Percentiles rank a stretch among this genome's conserved stretches.
These are phyloP conservation scores for Drosophila prostipennis DNA, from an alignment of 2,888 invertebrate genomes.

Conservation along the genomic window DNA sequence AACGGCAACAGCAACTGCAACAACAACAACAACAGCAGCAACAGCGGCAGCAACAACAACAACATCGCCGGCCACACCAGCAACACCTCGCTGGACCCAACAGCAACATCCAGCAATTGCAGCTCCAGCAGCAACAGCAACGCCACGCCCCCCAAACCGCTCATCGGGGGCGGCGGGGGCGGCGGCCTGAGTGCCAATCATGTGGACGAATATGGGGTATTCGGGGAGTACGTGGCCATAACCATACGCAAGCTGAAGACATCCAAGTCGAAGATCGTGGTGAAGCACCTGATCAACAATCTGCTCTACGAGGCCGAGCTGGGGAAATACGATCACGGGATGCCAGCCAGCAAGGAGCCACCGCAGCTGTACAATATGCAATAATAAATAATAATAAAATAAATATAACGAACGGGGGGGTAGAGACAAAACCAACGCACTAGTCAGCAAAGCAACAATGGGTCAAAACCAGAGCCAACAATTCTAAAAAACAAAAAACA, in stretches of 20 bases:
- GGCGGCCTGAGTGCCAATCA: constrained; percentile 47
- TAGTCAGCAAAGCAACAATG: constrained; percentile 51
- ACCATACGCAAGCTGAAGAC: constrained; percentile 83
- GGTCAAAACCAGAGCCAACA: constrained; percentile 42
- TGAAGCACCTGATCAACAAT: constrained; percentile 83
- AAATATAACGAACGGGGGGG: not conserved
- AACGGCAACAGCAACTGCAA: constrained; percentile 24
- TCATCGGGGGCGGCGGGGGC: constrained; percentile 25
- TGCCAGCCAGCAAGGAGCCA: constrained; percentile 81
- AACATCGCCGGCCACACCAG: constrained; percentile 8
- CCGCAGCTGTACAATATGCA: constrained; percentile 83
- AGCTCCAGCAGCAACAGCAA: constrained; percentile 30
- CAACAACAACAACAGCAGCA: not conserved
- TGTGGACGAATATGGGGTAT: constrained; percentile 82
- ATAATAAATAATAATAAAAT: too few relatives aligned
- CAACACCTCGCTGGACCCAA: constrained; percentile 28
- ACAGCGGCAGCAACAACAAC: constrained; percentile 12
- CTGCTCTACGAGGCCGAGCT: constrained; percentile 82
- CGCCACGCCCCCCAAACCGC: constrained; percentile 20
- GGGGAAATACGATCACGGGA: constrained; percentile 82
- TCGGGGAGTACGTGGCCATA: constrained; percentile 83
- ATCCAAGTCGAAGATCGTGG: constrained; percentile 82
- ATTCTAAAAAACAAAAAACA: constrained; percentile 22
- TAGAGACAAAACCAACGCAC: constrained; percentile 54
- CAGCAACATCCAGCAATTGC: constrained; percentile 30